phyloP scores from a whole-genome alignment of 2,113 vertebrate species.

The Pycnonotus jocosus region DNA sequence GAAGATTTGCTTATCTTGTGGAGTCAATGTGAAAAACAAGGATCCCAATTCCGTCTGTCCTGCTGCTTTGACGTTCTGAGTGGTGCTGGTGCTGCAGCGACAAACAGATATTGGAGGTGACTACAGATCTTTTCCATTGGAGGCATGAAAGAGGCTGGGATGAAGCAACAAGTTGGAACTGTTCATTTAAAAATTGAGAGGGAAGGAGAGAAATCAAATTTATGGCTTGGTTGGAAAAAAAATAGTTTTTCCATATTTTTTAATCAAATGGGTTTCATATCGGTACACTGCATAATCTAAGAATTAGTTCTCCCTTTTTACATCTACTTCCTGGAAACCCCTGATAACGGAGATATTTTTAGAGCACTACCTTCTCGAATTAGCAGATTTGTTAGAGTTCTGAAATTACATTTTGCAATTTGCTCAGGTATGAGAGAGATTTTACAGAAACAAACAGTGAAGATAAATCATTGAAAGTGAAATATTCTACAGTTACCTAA shows the following conservation, averaged over 20 bases:
- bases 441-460: neutral
- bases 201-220: neutral
- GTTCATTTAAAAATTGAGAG: neutral
- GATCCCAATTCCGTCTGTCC: neutral
- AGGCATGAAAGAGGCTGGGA: neutral
- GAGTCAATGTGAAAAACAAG: neutral
- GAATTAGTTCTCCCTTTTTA: slow-evolving; percentile 35
- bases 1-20: slow-evolving; percentile 10
- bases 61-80: neutral
- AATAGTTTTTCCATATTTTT: neutral
- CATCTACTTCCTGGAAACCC: slow-evolving; percentile 28
- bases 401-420: slow-evolving; percentile 12
- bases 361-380: neutral
- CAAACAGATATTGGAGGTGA: neutral
- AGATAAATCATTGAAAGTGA: neutral
- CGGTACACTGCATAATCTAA: neutral
- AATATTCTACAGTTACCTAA: neutral
- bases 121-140: neutral
- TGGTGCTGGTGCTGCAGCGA: neutral
- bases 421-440: neutral
- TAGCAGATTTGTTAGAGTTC: neutral
- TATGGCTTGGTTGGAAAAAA: neutral
- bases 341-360: slow-evolving; percentile 51
- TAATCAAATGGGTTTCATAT: slow-evolving; percentile 10
- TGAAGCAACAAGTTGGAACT: neutral